These are phyloP conservation scores for Cephalopterus ornatus DNA, from an alignment of 2,113 vertebrate species.

Conservation along the genomic window DNA sequence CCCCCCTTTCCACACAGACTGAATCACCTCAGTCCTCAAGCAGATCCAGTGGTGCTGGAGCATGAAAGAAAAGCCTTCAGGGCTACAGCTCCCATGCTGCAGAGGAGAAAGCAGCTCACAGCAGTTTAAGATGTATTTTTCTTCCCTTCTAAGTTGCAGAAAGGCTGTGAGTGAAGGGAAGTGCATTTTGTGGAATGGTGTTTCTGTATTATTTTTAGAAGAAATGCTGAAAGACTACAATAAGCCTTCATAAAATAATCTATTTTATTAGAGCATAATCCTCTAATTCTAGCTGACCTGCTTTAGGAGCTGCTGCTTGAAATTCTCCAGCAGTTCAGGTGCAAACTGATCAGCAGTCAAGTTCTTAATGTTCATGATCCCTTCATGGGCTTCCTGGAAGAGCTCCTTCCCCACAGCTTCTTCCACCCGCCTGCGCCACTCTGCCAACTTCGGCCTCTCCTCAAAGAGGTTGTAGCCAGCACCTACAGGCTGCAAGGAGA, in stretches of 20 bases:
- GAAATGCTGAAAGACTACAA: neutral
- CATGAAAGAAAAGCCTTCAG: neutral
- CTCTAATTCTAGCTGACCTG: neutral
- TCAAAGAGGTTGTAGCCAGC: constrained; percentile 74
- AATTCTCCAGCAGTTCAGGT: constrained; percentile 10
- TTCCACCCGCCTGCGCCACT: constrained; percentile 79
- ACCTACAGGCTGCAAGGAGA: constrained; percentile 72
- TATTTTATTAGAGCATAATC: neutral
- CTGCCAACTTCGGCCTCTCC: constrained; percentile 62
- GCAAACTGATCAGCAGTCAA: constrained; percentile 43
- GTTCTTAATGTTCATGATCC: constrained; percentile 40
- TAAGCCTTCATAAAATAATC: neutral
- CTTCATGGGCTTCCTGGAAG: constrained; percentile 76
- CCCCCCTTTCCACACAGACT: neutral
- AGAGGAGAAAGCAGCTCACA: neutral
- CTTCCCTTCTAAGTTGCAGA: neutral
- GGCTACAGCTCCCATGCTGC: neutral
- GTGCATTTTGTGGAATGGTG: neutral
- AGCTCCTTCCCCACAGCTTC: constrained; percentile 73
- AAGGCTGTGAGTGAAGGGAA: neutral
- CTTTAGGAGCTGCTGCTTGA: constrained; percentile 69
- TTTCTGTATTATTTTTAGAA: neutral
- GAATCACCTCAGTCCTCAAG: neutral
- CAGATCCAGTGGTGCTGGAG: neutral
- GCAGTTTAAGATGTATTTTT: neutral